These are phyloP conservation scores for Strigops habroptila DNA, from an alignment of 2,113 vertebrate genomes.

Conservation along the genomic window DNA sequence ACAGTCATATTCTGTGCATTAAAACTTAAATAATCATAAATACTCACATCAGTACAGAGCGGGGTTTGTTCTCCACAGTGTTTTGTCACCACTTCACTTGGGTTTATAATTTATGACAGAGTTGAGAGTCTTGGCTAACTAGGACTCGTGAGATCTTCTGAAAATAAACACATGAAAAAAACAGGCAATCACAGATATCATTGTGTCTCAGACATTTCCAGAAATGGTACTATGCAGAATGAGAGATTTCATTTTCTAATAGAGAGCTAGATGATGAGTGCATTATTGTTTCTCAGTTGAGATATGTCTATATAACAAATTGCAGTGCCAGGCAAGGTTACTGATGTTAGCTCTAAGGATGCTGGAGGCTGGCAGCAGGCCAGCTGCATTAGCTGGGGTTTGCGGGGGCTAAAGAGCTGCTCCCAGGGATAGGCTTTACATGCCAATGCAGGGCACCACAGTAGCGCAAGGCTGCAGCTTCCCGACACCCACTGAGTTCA, in stretches of 20 bases:
- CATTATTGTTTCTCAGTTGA: neutral
- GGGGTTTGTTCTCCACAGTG: neutral
- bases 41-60: neutral
- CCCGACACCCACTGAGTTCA: neutral
- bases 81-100: neutral
- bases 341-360: neutral
- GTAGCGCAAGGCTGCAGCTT: fast-evolving
- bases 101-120: fast-evolving
- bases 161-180: neutral
- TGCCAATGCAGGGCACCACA: neutral
- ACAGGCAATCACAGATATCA: neutral
- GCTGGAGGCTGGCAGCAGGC: neutral
- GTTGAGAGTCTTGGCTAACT: neutral
- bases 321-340: neutral
- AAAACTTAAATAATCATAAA: neutral
- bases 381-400: neutral
- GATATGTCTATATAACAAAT: neutral
- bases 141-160: neutral
- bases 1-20: neutral
- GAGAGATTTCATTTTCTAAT: neutral
- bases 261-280: neutral
- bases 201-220: neutral
- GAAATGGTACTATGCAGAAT: neutral
- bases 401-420: fast-evolving
- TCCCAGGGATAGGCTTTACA: neutral